These are phyloP conservation scores for Pristis pectinata DNA, from an alignment of 2,797 vertebrate species.

Conservation along the genomic window DNA sequence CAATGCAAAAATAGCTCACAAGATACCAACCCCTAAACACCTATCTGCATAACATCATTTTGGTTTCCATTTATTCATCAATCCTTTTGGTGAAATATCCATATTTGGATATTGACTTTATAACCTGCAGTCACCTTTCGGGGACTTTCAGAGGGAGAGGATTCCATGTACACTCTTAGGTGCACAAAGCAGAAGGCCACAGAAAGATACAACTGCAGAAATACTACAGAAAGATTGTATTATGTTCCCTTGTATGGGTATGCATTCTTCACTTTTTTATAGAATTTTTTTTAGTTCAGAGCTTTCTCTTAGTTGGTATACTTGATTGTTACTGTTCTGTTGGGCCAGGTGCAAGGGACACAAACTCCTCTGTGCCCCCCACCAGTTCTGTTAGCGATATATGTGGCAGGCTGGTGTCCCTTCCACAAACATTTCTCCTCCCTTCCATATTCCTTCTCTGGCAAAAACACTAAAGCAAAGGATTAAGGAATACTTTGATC, in stretches of 20 bases:
- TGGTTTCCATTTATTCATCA: background rate
- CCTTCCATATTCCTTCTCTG: too few species aligned
- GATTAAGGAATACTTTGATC: too few species aligned
- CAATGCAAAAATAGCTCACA: background rate
- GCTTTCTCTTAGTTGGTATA: too few species aligned
- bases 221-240: background rate
- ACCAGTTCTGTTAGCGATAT: too few species aligned
- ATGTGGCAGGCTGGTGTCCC: too few species aligned
- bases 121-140: background rate
- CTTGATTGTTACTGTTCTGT: too few species aligned
- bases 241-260: background rate
- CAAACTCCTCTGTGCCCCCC: too few species aligned
- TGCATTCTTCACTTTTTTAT: background rate
- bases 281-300: background rate
- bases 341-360: too few species aligned
- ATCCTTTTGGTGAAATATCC: background rate
- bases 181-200: background rate
- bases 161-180: background rate
- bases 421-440: too few species aligned
- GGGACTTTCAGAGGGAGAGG: background rate
- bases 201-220: too few species aligned
- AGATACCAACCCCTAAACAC: background rate
- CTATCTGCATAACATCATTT: background rate
- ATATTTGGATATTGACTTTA: background rate
- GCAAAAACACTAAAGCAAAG: too few species aligned